phyloP scores from a whole-genome alignment of 2,888 invertebrate species.

The Theretra japonica region DNA sequence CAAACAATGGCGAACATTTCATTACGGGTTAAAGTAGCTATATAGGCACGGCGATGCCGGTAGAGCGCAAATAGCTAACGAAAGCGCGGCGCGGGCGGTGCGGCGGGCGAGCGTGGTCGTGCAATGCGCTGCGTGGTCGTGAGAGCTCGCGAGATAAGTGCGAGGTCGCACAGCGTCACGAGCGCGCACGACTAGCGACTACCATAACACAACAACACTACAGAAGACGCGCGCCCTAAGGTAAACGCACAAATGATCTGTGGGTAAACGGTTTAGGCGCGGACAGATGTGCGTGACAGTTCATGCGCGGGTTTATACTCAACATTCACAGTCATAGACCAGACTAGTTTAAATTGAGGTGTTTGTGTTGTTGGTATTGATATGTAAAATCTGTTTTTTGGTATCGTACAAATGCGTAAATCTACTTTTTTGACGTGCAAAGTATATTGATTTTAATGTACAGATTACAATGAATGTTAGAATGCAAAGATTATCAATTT shows the following conservation, averaged over 20 bases:
- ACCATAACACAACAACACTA: constrained; percentile 28
- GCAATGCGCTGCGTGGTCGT: constrained; percentile 76
- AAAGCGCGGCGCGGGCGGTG: constrained; percentile 63
- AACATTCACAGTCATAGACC: too few relatives aligned
- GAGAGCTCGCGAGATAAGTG: constrained; percentile 79
- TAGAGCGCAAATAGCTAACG: constrained; percentile 60
- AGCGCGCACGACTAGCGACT: constrained; percentile 44
- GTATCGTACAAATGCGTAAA: too few relatives aligned
- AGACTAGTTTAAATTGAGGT: too few relatives aligned
- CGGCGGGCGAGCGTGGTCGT: constrained; percentile 62
- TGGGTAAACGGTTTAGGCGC: constrained; percentile 15
- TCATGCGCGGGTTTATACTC: background rate
- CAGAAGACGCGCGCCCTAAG: constrained; percentile 27
- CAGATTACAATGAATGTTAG: too few relatives aligned
- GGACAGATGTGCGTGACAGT: background rate
- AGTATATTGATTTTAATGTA: too few relatives aligned
- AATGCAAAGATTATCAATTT: too few relatives aligned
- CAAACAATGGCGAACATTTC: constrained; percentile 31
- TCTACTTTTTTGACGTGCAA: too few relatives aligned
- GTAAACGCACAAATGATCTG: too few relatives aligned
- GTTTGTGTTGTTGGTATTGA: too few relatives aligned
- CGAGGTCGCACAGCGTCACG: constrained; percentile 76
- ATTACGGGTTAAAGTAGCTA: constrained; percentile 7
- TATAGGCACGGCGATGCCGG: constrained; percentile 38
- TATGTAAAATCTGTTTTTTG: too few relatives aligned